Percentiles rank a stretch among this genome's conserved stretches.
Evolutionary conservation across 2,888 invertebrate genomes (phyloP).

Genomic region (Quadroppia sp.): DNA sequence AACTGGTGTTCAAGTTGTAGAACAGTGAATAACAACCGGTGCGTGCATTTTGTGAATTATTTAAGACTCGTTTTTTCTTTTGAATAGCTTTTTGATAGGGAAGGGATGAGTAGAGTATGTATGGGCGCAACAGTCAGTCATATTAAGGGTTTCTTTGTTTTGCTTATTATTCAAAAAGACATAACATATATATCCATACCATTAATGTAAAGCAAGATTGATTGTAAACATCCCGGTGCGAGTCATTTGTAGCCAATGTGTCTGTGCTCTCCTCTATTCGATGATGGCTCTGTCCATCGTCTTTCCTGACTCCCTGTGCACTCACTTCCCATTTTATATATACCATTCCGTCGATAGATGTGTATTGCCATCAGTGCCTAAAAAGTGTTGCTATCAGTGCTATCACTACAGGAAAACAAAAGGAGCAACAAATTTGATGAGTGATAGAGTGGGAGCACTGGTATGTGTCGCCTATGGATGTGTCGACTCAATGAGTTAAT

Average conservation of each 20-base stretch:
- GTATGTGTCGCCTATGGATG: not conserved
- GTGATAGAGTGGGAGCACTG: not conserved
- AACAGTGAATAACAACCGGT: not conserved
- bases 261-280: not conserved
- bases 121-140: not conserved
- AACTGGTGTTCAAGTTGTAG: not conserved
- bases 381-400: not conserved
- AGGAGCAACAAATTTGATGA: constrained; percentile 5
- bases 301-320: not conserved
- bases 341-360: not conserved
- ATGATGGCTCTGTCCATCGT: not conserved
- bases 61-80: too few relatives aligned
- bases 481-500: constrained; percentile 5
- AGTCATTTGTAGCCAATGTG: constrained; percentile 33
- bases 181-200: not conserved
- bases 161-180: not conserved
- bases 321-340: not conserved
- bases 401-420: not conserved
- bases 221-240: constrained; percentile 34
- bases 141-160: too few relatives aligned
- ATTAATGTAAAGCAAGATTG: constrained; percentile 28
- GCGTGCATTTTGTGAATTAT: too few relatives aligned
- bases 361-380: not conserved
- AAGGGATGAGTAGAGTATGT: not conserved
- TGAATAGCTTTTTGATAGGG: too few relatives aligned